Evolutionary conservation across 2,797 vertebrate genomes (phyloP).

Genomic region (Paguma larvata): DNA sequence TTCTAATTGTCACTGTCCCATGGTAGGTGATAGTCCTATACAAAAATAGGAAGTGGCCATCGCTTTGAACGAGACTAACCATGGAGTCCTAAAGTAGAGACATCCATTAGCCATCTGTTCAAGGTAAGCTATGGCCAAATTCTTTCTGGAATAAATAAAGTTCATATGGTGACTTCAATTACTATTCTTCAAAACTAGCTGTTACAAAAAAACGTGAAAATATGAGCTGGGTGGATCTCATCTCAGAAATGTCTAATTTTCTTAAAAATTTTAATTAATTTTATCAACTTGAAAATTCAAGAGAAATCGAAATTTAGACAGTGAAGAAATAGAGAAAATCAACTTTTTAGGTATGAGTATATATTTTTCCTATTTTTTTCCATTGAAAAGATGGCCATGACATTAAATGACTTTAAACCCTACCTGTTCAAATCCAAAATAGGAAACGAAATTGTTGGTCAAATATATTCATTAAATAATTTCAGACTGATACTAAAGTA

Average conservation of each 20-base stretch:
- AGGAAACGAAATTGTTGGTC: neutral
- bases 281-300: constrained; percentile 36
- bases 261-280: constrained; percentile 10
- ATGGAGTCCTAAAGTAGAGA: neutral
- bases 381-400: neutral
- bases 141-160: constrained; percentile 9
- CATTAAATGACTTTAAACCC: neutral
- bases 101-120: constrained; percentile 26
- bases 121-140: neutral
- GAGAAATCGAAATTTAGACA: neutral
- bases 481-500: neutral
- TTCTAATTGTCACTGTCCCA: constrained; percentile 67
- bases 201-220: neutral
- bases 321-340: neutral
- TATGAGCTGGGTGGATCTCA: neutral
- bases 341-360: neutral
- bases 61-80: constrained; percentile 54
- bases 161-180: neutral
- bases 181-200: constrained; percentile 29
- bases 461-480: neutral
- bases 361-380: neutral
- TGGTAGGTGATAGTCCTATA: constrained; percentile 12
- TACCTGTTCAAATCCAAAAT: neutral
- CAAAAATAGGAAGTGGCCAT: constrained; percentile 55
- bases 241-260: neutral